Evolutionary conservation across 2,797 vertebrate genomes (phyloP).

Genomic region (Antrozous pallidus): DNA sequence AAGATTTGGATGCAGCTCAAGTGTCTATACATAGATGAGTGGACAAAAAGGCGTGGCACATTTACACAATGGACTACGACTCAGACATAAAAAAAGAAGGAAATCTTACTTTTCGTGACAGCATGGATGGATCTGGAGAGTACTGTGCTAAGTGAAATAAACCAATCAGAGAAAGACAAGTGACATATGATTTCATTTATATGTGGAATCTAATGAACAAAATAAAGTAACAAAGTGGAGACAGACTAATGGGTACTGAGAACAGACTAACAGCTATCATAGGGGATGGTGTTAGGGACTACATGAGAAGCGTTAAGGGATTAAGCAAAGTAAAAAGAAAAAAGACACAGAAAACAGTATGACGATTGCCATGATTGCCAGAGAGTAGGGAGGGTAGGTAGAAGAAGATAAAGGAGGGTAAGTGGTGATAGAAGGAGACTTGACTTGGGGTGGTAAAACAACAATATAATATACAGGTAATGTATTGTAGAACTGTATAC

Average conservation of each 20-base stretch:
- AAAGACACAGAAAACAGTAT: neutral
- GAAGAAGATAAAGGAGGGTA: neutral
- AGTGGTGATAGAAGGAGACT: neutral
- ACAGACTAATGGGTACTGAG: neutral
- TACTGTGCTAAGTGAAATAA: neutral
- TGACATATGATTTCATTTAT: neutral
- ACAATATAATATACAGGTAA: neutral
- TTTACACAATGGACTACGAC: neutral
- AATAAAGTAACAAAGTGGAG: neutral
- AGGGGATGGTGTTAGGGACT: neutral
- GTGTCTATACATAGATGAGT: neutral
- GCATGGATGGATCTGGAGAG: neutral
- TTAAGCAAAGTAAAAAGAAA: neutral
- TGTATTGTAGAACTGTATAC: neutral
- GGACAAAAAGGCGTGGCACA: neutral
- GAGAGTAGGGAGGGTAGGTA: neutral
- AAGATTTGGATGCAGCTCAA: neutral
- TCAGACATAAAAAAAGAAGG: neutral
- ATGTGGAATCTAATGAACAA: neutral
- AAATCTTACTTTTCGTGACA: neutral
- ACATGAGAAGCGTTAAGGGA: neutral
- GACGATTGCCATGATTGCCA: neutral
- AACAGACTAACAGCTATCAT: neutral
- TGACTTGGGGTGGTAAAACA: neutral
- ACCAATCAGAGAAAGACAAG: neutral